Evolutionary conservation across 2,888 invertebrate species (phyloP), one percentile per base, ranked within the genome.

Genomic region (Drosophila greeni): DNA sequence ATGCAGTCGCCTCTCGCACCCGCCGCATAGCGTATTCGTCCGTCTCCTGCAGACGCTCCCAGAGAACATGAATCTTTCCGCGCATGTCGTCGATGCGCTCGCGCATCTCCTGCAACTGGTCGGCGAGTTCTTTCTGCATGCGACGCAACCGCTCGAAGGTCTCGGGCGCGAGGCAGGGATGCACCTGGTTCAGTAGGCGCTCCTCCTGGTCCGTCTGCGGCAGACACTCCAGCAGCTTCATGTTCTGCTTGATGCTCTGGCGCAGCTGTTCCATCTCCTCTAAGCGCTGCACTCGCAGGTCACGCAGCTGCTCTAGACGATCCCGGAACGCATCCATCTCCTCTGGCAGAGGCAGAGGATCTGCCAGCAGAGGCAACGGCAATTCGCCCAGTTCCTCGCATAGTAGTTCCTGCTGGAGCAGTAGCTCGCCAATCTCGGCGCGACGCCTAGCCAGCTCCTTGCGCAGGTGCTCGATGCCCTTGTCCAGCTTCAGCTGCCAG

Each of bases 31-130:
- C 90, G 53, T 92, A 91, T 7, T 91, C 89, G 31, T 91, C 90
- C 16, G 93, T 91, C 53, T 94, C 92, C 16, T 94, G 92, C 16
- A 97, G 89, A 61, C 94, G 92, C 20, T 93, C 92, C 95, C 96
- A 96, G 0, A 96, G 88, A 26, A 90, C 89, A 0, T 90, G 85
- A 0, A 96, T 87, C 54, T 93, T 92, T 33, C 91, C 91, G 43
- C 92, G 91, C 72, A 95, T 90, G 43, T 91, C 90, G 36, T 91
- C 85, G 3, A 93, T 92, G 86, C 92, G 86, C 18, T 89, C 86
- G 36, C 91, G 91, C 7, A 92, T 90, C 49, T 92, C 90, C 39
- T 92, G 89, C 33, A 91, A 90, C 81, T 92, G 91, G 23, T 90
- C 89, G 40, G 91, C 90, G 51, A 93, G 87, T 5, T 90, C 89